A percentile compares a stretch with the other conserved stretches of the same genome.
phyloP scores from a whole-genome alignment of 2,888 invertebrate species.

The Linyphia triangularis region DNA sequence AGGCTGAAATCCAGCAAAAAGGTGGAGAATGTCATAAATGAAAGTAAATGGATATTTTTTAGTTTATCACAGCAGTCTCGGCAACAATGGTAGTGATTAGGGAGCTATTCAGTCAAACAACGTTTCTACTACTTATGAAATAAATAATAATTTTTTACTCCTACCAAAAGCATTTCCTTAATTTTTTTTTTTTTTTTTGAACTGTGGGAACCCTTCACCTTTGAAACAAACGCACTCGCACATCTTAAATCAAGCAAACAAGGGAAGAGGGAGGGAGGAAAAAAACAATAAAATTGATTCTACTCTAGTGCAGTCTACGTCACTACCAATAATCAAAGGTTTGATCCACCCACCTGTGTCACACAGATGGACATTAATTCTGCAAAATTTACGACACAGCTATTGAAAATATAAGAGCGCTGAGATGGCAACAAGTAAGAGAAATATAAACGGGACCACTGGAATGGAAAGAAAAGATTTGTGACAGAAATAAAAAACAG shows the following conservation, averaged over 20 bases:
- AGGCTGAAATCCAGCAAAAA: too few species aligned
- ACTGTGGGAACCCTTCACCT: too few species aligned
- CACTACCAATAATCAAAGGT: slow-evolving; percentile 70
- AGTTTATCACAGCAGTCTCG: too few species aligned
- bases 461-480: slow-evolving; percentile 66
- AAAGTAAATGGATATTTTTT: too few species aligned
- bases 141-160: too few species aligned
- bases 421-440: slow-evolving; percentile 75
- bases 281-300: neutral
- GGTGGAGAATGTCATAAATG: too few species aligned
- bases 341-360: slow-evolving; percentile 82
- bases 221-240: neutral
- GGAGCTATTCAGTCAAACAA: too few species aligned
- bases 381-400: slow-evolving; percentile 71
- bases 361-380: slow-evolving; percentile 82
- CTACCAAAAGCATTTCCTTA: too few species aligned
- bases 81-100: too few species aligned
- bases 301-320: slow-evolving; percentile 47
- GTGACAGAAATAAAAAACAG: slow-evolving; percentile 45
- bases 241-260: neutral
- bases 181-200: too few species aligned
- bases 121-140: too few species aligned
- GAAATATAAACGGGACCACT: slow-evolving; percentile 75
- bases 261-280: neutral
- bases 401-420: slow-evolving; percentile 73